Conservation (phyloP, 1,140 invertebrate genomes). For the Trachelipus rathkii region DNA sequence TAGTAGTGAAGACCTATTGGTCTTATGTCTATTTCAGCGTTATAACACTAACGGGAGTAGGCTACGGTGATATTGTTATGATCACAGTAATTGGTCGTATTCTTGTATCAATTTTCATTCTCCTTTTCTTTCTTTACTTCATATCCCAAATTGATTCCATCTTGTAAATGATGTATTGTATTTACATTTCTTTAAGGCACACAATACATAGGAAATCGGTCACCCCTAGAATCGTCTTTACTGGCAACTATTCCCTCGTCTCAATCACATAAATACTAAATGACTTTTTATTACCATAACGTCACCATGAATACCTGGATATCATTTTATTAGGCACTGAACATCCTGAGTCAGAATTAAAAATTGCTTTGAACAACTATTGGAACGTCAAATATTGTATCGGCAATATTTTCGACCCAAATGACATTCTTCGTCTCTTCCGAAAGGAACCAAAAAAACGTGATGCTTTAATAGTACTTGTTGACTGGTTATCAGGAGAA, state of each 20-base stretch:
- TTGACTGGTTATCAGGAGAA: neutral
- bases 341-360: neutral
- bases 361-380: neutral
- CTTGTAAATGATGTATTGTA: neutral
- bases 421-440: neutral
- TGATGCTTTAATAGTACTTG: neutral
- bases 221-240: neutral
- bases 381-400: slow-evolving; percentile 8
- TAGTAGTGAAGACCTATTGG: neutral
- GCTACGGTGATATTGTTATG: neutral
- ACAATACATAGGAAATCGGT: neutral
- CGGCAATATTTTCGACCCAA: neutral
- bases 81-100: neutral
- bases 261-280: neutral
- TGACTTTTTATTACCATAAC: neutral
- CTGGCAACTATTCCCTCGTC: neutral
- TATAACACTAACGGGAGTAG: neutral
- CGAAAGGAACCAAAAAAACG: neutral
- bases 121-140: neutral
- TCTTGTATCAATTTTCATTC: neutral
- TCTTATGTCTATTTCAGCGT: neutral
- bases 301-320: neutral
- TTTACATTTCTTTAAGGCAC: neutral
- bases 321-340: neutral
- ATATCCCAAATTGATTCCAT: neutral